Percentiles rank a stretch among this genome's conserved stretches.
Conservation (phyloP, 2,888 invertebrate species). For the Sepiola atlantica region DNA sequence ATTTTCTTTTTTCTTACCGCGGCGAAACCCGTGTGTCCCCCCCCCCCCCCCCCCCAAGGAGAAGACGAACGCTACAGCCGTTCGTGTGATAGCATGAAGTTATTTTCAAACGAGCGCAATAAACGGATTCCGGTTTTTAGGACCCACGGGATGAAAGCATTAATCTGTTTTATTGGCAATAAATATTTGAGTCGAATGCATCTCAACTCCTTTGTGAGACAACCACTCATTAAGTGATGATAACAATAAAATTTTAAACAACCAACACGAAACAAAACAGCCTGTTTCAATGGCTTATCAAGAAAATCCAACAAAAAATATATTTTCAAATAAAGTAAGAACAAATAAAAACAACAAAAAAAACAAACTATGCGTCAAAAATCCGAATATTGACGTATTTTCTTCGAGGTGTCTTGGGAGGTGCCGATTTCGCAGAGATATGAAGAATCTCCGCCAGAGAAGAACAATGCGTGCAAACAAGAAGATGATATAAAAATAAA, state of each 20-base stretch:
- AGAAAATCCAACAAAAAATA: neutral
- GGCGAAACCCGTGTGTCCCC: neutral
- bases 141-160: neutral
- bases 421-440: neutral
- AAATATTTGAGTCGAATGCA: neutral
- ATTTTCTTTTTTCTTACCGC: neutral
- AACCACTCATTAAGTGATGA: neutral
- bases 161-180: slow-evolving; percentile 32
- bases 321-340: too few relatives aligned
- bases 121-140: neutral
- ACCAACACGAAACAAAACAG: neutral
- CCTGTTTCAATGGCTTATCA: neutral
- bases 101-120: slow-evolving; percentile 12
- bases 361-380: neutral
- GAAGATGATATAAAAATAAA: neutral
- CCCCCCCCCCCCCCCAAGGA: too few relatives aligned
- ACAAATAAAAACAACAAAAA: neutral
- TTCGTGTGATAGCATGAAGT: neutral
- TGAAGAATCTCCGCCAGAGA: neutral
- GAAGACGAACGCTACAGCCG: neutral
- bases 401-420: neutral
- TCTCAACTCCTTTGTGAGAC: neutral
- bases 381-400: neutral
- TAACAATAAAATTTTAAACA: neutral
- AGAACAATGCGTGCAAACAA: slow-evolving; percentile 20